A percentile compares a stretch with the other conserved stretches of the same genome.
Conservation (phyloP, 2,797 vertebrate genomes). For the Eulemur mongoz region DNA sequence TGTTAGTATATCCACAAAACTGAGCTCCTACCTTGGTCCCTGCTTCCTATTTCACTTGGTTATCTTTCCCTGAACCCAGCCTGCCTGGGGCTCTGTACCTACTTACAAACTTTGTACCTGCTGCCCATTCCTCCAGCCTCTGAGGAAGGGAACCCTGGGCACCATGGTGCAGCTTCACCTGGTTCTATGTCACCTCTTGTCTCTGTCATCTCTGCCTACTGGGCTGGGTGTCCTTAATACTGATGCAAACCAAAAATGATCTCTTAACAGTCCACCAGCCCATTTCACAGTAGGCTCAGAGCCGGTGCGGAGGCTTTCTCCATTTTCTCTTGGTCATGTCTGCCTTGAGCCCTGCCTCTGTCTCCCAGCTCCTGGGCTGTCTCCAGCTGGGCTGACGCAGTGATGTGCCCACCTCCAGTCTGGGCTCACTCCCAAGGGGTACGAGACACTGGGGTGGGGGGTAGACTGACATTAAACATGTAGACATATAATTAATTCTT, state of each 20-base stretch:
- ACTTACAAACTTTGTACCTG: background rate
- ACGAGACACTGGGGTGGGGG: background rate
- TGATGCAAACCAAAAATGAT: background rate
- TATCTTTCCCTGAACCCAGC: background rate
- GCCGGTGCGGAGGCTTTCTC: background rate
- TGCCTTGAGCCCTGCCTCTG: background rate
- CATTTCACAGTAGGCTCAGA: background rate
- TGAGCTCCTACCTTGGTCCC: background rate
- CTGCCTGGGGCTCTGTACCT: background rate
- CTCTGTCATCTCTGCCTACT: background rate
- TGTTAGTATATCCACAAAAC: background rate
- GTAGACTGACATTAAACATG: background rate
- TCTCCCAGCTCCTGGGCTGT: background rate
- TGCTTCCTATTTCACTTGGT: background rate
- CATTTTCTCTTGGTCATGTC: background rate
- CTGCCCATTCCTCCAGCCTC: background rate
- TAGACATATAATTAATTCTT: background rate
- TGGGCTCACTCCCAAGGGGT: background rate
- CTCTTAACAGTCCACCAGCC: background rate
- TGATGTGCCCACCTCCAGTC: background rate
- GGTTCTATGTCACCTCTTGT: background rate
- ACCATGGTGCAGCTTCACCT: background rate
- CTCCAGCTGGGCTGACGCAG: background rate
- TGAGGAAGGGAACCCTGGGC: background rate
- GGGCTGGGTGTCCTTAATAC: background rate